Evolutionary conservation across 2,113 vertebrate genomes (phyloP).

Genomic region (Hoplias malabaricus): DNA sequence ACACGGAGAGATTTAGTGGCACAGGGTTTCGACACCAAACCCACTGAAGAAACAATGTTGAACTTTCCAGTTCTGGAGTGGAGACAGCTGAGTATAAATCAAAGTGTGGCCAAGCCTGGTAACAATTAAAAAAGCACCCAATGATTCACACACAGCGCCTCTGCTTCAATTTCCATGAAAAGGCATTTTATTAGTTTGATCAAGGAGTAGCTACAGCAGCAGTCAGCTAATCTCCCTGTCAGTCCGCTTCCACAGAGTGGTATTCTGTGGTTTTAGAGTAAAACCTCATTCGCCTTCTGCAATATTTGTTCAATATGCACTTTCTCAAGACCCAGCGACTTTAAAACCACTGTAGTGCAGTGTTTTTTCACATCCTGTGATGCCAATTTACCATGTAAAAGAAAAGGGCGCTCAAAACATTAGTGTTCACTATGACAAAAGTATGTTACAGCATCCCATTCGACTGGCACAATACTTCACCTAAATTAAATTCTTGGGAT

Average conservation of each 20-base stretch:
- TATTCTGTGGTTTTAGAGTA: slow-evolving; percentile 5
- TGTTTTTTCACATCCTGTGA: not conserved
- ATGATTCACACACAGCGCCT: slow-evolving; percentile 21
- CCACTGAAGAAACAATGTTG: slow-evolving; percentile 5
- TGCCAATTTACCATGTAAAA: slow-evolving; percentile 16
- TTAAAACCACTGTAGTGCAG: not conserved
- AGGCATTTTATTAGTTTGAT: slow-evolving; percentile 43
- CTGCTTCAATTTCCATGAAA: slow-evolving; percentile 27
- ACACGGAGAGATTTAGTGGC: not conserved
- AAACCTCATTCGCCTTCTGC: not conserved
- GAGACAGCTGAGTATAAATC: slow-evolving; percentile 29
- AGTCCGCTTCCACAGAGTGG: not conserved
- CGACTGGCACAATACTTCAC: too few relatives aligned
- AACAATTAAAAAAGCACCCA: slow-evolving; percentile 16
- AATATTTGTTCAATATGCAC: slow-evolving; percentile 7
- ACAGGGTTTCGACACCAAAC: slow-evolving; percentile 4
- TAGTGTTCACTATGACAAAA: too few relatives aligned
- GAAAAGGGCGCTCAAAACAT: too few relatives aligned
- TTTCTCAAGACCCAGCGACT: not conserved
- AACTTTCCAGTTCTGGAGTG: slow-evolving; percentile 21
- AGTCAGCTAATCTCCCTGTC: slow-evolving; percentile 8
- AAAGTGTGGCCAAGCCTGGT: slow-evolving; percentile 24
- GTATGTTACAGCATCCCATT: too few relatives aligned
- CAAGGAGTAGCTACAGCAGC: slow-evolving; percentile 34
- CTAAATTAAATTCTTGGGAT: too few relatives aligned